phyloP scores from a whole-genome alignment of 2,888 invertebrate genomes.

The Artemia sp. region DNA sequence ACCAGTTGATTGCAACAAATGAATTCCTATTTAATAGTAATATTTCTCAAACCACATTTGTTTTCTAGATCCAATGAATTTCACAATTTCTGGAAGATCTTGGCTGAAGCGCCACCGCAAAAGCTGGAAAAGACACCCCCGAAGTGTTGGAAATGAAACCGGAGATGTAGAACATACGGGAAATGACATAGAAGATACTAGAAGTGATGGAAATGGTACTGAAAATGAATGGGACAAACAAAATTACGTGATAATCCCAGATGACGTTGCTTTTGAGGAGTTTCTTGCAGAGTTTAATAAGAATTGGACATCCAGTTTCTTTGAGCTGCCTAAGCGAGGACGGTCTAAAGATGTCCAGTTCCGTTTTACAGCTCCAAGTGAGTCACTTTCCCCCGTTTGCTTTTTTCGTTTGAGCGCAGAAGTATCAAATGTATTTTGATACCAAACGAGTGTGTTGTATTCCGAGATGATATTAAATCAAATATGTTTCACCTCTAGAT shows the following conservation, averaged over 20 bases:
- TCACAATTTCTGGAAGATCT: neutral
- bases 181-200: neutral
- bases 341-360: neutral
- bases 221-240: no score
- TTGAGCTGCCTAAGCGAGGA: neutral
- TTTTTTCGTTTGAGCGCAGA: no score
- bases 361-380: slow-evolving; percentile 4
- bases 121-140: slow-evolving; percentile 2
- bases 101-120: neutral
- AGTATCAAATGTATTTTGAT: no score
- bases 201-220: no score
- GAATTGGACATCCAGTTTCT: neutral
- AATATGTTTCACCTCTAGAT: no score
- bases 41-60: neutral
- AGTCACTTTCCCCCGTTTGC: neutral
- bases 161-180: neutral
- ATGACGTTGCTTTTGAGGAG: neutral
- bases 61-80: neutral
- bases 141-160: neutral
- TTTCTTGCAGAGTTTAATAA: slow-evolving; percentile 2
- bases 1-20: no score
- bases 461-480: no score
- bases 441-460: no score
- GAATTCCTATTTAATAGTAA: neutral
- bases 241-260: no score